A percentile compares a stretch with the other conserved stretches of the same genome.
Conservation (phyloP, 2,797 vertebrate species). For the Toxotes lorentzi region DNA sequence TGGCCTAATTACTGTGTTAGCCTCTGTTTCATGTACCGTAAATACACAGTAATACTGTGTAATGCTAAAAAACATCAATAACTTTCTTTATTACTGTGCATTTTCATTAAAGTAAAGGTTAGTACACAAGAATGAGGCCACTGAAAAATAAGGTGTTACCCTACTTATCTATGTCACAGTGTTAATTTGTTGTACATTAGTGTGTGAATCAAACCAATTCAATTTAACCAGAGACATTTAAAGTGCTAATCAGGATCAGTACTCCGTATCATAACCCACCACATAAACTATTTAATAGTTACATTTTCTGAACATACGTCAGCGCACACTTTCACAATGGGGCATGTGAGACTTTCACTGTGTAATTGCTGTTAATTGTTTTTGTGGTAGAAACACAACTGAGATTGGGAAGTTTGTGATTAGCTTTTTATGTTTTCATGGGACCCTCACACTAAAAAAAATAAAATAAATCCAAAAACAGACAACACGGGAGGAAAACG, state of each 20-base stretch:
- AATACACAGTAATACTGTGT: constrained; percentile 33
- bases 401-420: constrained; percentile 56
- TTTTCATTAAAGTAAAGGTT: background rate
- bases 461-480: constrained; percentile 1
- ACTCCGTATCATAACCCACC: constrained; percentile 36
- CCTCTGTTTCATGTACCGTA: constrained; percentile 22
- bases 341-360: constrained; percentile 30
- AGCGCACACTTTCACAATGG: constrained; percentile 63
- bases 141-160: constrained; percentile 18
- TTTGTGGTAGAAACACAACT: constrained; percentile 37
- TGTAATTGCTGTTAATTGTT: constrained; percentile 70
- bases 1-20: constrained; percentile 33
- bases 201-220: constrained; percentile 70
- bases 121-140: constrained; percentile 22
- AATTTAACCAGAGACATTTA: constrained; percentile 31
- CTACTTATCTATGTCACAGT: constrained; percentile 13
- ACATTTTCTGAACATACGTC: constrained; percentile 43
- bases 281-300: constrained; percentile 43
- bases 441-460: constrained; percentile 51
- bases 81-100: constrained; percentile 6
- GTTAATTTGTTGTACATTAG: constrained; percentile 80
- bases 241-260: constrained; percentile 56
- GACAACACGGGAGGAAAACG: constrained; percentile 62
- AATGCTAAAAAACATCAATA: background rate
- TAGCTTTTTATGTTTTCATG: constrained; percentile 51